Evolutionary conservation across 2,113 vertebrate genomes (phyloP).

Genomic region (Tursiops truncatus): DNA sequence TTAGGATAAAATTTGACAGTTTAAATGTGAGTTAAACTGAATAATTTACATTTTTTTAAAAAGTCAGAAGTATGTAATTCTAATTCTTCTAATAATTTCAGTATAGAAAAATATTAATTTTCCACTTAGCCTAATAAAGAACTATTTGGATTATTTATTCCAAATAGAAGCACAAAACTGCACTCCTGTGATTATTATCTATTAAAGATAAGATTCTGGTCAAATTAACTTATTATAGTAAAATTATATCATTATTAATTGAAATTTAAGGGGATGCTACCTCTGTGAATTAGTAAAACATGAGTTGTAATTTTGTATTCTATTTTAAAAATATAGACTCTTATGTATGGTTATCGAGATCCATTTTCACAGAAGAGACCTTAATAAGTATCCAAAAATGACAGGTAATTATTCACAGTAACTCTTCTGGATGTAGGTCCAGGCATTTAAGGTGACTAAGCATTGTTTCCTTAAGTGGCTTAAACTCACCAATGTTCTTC

Average conservation of each 20-base stretch:
- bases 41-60: not conserved
- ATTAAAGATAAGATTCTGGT: not conserved
- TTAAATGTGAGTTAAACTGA: not conserved
- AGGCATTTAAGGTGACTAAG: not conserved
- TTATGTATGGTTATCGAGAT: not conserved
- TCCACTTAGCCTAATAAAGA: not conserved
- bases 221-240: not conserved
- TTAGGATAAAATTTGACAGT: not conserved
- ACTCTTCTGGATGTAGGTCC: not conserved
- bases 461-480: not conserved
- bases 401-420: not conserved
- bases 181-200: not conserved
- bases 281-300: constrained; percentile 12
- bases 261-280: not conserved
- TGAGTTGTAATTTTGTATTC: not conserved
- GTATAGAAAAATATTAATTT: not conserved
- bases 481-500: not conserved
- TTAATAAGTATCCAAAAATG: not conserved
- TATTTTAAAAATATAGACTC: not conserved
- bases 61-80: not conserved
- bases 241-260: not conserved
- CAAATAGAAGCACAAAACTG: not conserved
- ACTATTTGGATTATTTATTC: not conserved
- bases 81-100: not conserved
- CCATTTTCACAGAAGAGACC: not conserved